phyloP scores from a whole-genome alignment of 2,797 vertebrate genomes.

The Epinephelus malabaricus region DNA sequence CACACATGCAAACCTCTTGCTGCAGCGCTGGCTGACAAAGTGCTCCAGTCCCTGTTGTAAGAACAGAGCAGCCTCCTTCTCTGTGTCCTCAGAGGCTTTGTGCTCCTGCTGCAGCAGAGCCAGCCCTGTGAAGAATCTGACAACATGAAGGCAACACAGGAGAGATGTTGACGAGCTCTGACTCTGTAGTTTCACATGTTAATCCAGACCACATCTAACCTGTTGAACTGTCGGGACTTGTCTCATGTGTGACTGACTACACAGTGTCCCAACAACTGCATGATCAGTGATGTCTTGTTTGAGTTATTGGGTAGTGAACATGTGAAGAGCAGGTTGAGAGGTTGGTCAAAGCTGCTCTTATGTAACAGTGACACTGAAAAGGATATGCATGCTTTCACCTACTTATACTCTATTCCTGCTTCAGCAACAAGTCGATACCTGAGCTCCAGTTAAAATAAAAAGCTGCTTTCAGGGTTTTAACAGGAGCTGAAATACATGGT shows the following conservation, averaged over 20 bases:
- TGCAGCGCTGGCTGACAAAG: slow-evolving; percentile 74
- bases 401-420: background rate
- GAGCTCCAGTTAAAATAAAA: background rate
- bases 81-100: slow-evolving; percentile 56
- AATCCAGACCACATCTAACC: background rate
- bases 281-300: background rate
- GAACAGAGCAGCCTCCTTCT: slow-evolving; percentile 76
- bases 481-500: background rate
- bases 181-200: background rate
- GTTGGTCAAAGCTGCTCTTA: slow-evolving; percentile 2
- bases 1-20: slow-evolving; percentile 56
- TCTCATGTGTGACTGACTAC: background rate
- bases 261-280: too few species aligned
- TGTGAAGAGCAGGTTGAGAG: slow-evolving; percentile 10
- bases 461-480: background rate
- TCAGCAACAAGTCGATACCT: background rate
- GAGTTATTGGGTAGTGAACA: background rate
- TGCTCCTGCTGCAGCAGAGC: slow-evolving; percentile 79
- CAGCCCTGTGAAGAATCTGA: slow-evolving; percentile 82
- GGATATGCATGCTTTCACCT: background rate
- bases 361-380: slow-evolving; percentile 4
- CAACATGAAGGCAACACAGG: slow-evolving; percentile 3
- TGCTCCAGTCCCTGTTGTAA: slow-evolving; percentile 85
- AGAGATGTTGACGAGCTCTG: background rate
- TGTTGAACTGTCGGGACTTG: background rate